Base-by-base conservation (phyloP, 1,140 invertebrate species). In the Aphidius gifuensis region DNA sequence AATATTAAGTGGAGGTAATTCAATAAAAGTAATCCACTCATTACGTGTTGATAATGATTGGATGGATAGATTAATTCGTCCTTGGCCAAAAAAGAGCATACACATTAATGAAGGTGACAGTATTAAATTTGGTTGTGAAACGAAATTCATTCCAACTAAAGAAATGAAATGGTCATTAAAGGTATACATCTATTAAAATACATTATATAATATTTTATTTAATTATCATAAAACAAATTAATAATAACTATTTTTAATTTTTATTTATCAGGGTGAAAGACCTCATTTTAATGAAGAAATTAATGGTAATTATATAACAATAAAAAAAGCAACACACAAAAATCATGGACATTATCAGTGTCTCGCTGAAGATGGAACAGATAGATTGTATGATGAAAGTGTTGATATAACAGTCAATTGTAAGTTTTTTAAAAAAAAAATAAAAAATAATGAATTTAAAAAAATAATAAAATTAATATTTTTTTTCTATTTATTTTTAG, bases 161-260 rank as follows among this genome's bases (percentile, higher is more conserved):
- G 60, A 66, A n/a, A 73, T 77, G 40, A 71, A 64, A 21, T 78
- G 75, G 75, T 77, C 70, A 6, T 68, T 66, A 38, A 66, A 74
- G 66, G 76, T 78, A 68, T 67, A 38, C 39, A 43, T 57, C 60
- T 42, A 16, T 58, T 44, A 9, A 4, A 16, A 16, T 16, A 16
- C 16, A 16, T 16, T 16, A 16, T 16, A 0, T 16, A 0, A 16
- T 16, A 16, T 16, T 16, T 16, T 16, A 16, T 16, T 16, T 16
- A 16, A 16, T 16, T 16, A 16, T 16, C 16, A 0, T 16, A 1
- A 16, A 16, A 16, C 16, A 16, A 16, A 16, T 16, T 16, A 16
- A 16, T 16, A 16, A 16, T 16, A 16, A 16, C 16, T 16, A 16
- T 16, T 16, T 16, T n/a, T 16, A 9, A 11, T 78, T 53, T 58